These are phyloP conservation scores for Perca fluviatilis DNA, from an alignment of 2,113 vertebrate genomes.

Conservation along the genomic window DNA sequence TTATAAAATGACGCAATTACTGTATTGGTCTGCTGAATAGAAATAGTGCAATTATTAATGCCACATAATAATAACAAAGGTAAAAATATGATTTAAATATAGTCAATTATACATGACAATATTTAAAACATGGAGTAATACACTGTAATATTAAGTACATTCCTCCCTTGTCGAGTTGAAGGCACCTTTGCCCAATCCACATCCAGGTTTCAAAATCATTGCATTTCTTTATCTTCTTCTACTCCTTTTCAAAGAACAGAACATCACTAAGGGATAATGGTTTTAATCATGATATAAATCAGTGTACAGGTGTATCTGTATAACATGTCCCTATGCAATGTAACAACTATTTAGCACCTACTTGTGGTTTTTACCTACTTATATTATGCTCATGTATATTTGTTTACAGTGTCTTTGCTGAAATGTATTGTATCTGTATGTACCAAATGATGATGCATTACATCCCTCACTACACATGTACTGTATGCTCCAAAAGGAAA, in stretches of 20 bases:
- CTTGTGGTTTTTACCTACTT: neutral
- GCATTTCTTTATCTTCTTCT: neutral
- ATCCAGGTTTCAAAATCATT: neutral
- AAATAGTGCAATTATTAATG: slow-evolving; percentile 25
- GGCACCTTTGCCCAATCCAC: neutral
- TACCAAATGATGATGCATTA: slow-evolving; percentile 20
- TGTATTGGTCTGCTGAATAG: slow-evolving; percentile 11
- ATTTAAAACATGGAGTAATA: neutral
- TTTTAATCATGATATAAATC: neutral
- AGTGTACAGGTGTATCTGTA: neutral
- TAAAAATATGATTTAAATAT: neutral
- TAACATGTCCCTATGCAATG: neutral
- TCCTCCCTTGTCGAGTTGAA: neutral
- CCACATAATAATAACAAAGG: slow-evolving; percentile 1
- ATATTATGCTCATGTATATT: neutral
- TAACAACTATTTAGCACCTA: neutral
- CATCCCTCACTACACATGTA: slow-evolving; percentile 12
- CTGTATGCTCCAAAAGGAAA: neutral
- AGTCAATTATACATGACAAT: neutral
- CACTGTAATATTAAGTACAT: neutral
- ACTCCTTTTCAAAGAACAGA: neutral
- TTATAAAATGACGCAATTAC: slow-evolving; percentile 51
- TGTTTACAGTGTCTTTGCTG: neutral
- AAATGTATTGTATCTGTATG: neutral
- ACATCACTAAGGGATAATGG: neutral